phyloP scores from a whole-genome alignment of 2,888 invertebrate genomes.

The Ceramica pisi region DNA sequence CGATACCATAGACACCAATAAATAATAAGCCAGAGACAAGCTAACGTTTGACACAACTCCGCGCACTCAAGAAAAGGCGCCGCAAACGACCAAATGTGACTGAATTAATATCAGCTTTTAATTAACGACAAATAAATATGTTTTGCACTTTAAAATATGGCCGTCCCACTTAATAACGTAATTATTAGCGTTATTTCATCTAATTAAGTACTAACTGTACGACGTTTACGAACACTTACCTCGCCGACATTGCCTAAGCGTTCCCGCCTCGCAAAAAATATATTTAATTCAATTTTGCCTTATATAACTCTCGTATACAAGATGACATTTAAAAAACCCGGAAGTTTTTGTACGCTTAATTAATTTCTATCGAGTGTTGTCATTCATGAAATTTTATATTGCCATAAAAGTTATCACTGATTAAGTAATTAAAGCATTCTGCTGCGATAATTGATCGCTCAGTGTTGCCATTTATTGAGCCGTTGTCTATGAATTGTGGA shows the following conservation, averaged over 20 bases:
- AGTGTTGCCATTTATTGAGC: constrained; percentile 61
- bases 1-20: constrained; percentile 51
- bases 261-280: constrained; percentile 26
- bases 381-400: constrained; percentile 59
- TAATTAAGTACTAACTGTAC: constrained; percentile 49
- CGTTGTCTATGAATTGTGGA: constrained; percentile 55
- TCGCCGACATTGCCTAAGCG: constrained; percentile 8
- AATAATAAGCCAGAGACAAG: constrained; percentile 36
- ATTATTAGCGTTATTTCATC: constrained; percentile 49
- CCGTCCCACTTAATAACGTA: constrained; percentile 43
- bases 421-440: constrained; percentile 70
- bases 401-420: constrained; percentile 64
- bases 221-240: constrained; percentile 10
- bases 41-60: constrained; percentile 9
- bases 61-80: constrained; percentile 41
- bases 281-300: constrained; percentile 14
- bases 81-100: constrained; percentile 37
- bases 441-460: constrained; percentile 53
- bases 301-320: constrained; percentile 21
- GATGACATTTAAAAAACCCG: constrained; percentile 49
- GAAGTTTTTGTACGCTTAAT: constrained; percentile 43
- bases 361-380: constrained; percentile 49
- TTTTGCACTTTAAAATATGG: constrained; percentile 43
- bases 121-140: constrained; percentile 58
- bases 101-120: constrained; percentile 55